Base-by-base conservation (phyloP, 2,888 invertebrate genomes). In the Crematogaster levior region DNA sequence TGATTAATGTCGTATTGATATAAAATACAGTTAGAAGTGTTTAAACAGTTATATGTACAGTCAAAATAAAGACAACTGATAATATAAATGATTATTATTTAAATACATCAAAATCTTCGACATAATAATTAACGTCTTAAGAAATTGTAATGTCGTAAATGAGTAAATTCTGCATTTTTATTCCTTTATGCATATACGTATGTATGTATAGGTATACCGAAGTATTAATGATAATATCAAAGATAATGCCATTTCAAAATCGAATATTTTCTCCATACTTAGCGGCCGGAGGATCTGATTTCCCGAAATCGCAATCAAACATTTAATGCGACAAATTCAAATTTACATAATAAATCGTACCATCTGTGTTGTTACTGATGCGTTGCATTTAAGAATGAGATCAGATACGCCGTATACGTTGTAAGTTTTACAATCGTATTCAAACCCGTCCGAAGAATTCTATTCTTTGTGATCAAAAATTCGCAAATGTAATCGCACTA, bases 1-100 rank as follows among this genome's bases (percentile, higher is more conserved):
- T 60, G 5, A 34, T 60, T 60, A 60, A 60, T 60, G 34, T 34
- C 34, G 10, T 34, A 60, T 60, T 34, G 34, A 60, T 60, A 60
- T 60, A 60, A 34, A 60, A 34, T 34, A 34, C n/a, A 34, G 0
- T 60, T 34, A 60, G 18, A 58, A 30, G n/a, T 60, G n/a, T 60
- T 60, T 34, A 60, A 60, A n/a, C 34, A 60, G 60, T 60, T 60
- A 60, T 60, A 21, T 60, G n/a, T 10, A 60, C 1, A 4, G 9
- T 34, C n/a, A 34, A 5, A 60, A 34, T 10, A n/a, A 10, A 60
- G 10, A n/a, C n/a, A 60, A 60, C 10, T 21, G n/a, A 60, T 60
- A 15, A 34, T 34, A 30, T n/a, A 30, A 60, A 4, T 58, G 9
- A 18, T 58, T 58, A 30, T n/a, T 34, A 34, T 34, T 34, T n/a